Percentiles rank a stretch among this genome's conserved stretches.
Evolutionary conservation across 2,888 invertebrate species (phyloP).

Genomic region (Lumbricus terrestris): DNA sequence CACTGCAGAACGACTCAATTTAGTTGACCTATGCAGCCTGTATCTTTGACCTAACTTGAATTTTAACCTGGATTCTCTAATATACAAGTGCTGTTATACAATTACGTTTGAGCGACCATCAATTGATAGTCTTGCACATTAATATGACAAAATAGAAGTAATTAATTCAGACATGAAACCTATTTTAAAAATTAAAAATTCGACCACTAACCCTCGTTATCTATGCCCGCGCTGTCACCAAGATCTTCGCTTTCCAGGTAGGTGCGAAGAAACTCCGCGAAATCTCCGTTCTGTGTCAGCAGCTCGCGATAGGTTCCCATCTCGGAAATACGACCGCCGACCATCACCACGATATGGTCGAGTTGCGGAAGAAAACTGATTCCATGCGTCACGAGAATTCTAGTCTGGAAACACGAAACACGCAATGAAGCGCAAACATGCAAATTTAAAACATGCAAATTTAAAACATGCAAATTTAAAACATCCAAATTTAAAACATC

Average conservation of each 20-base stretch:
- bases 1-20: no score
- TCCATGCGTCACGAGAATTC: slow-evolving; percentile 23
- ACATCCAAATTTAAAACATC: no score
- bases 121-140: not conserved
- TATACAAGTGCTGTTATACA: no score
- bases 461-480: no score
- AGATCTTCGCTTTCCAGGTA: slow-evolving; percentile 15
- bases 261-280: slow-evolving; percentile 17
- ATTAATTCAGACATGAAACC: not conserved
- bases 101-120: not conserved
- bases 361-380: slow-evolving; percentile 19
- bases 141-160: not conserved
- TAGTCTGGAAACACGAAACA: slow-evolving; percentile 20
- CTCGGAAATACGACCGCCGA: slow-evolving; percentile 20
- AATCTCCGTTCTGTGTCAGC: not conserved
- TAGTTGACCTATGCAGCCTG: no score
- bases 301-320: slow-evolving; percentile 23
- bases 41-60: no score
- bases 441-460: no score
- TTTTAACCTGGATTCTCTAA: no score
- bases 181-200: not conserved
- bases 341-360: slow-evolving; percentile 15
- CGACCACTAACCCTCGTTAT: slow-evolving; percentile 24
- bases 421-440: not conserved
- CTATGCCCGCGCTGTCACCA: not conserved